These are phyloP conservation scores for Microcaecilia unicolor DNA, from an alignment of 2,797 vertebrate species.

Conservation along the genomic window DNA sequence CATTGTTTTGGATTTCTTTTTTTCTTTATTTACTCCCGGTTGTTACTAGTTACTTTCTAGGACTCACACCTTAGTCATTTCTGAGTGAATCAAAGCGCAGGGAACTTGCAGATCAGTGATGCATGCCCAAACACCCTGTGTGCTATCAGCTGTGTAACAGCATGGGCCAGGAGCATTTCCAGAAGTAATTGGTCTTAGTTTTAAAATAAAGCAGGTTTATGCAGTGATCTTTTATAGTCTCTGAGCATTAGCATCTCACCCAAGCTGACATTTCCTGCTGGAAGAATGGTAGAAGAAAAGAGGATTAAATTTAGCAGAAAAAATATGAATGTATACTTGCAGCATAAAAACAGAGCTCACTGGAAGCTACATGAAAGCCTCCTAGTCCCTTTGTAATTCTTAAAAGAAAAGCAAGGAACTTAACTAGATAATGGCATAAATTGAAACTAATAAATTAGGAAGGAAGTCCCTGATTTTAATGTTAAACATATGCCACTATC, in stretches of 20 bases:
- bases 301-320: neutral
- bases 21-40: too few species aligned
- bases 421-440: constrained; percentile 46
- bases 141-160: too few species aligned
- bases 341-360: constrained; percentile 1
- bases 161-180: too few species aligned
- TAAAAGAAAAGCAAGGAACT: constrained; percentile 17
- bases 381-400: constrained; percentile 24
- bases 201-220: constrained; percentile 20
- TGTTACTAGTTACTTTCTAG: too few species aligned
- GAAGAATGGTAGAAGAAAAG: constrained; percentile 4
- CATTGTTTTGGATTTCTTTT: too few species aligned
- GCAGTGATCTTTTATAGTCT: constrained; percentile 18
- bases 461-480: constrained; percentile 31
- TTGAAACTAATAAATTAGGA: constrained; percentile 54
- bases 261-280: constrained; percentile 8
- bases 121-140: too few species aligned
- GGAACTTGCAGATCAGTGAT: too few species aligned
- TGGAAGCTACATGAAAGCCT: constrained; percentile 35
- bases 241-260: constrained; percentile 21
- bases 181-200: constrained; percentile 21
- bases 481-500: constrained; percentile 49
- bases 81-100: too few species aligned
- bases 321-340: constrained; percentile 7
- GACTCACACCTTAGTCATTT: too few species aligned